Evolutionary conservation across 37 sponge, comb jelly and placozoan species (phyloP).

Genomic region (Lycopodina hypogea): DNA sequence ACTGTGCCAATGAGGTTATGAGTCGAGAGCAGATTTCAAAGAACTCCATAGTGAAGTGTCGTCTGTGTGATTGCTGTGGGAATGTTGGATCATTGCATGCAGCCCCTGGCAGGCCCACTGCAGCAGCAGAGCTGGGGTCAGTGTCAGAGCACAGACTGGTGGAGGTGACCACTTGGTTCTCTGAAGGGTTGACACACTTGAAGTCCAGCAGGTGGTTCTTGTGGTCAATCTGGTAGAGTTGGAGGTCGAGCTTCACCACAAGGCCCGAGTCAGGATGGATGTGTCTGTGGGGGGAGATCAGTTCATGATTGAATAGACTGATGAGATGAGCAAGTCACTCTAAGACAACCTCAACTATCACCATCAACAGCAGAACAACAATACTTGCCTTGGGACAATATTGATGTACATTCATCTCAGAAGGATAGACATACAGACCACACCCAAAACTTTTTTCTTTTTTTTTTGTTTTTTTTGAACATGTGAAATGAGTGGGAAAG

Average conservation of each 20-base stretch:
- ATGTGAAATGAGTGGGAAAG: too few relatives aligned
- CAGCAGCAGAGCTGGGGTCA: neutral
- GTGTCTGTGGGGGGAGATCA: neutral
- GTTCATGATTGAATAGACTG: too few relatives aligned
- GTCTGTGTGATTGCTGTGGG: neutral
- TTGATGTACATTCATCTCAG: too few relatives aligned
- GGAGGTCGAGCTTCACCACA: conserved; percentile 75
- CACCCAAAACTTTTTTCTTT: too few relatives aligned
- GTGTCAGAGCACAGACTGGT: too few relatives aligned
- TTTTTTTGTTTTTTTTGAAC: too few relatives aligned
- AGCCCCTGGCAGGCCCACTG: too few relatives aligned
- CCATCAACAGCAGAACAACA: too few relatives aligned
- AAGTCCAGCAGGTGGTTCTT: conserved; percentile 85
- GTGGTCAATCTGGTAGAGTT: conserved; percentile 81
- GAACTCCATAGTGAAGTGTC: conserved; percentile 78
- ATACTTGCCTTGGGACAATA: too few relatives aligned
- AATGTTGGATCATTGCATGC: neutral
- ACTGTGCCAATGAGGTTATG: conserved; percentile 70
- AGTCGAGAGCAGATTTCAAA: conserved; percentile 77
- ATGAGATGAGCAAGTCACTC: too few relatives aligned
- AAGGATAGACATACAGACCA: too few relatives aligned
- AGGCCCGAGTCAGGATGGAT: conserved; percentile 3
- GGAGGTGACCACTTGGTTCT: neutral
- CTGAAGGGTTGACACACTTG: conserved; percentile 54
- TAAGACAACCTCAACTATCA: neutral